Base-by-base conservation (phyloP, 2,888 invertebrate species). In the Sepioteuthis lessoniana region DNA sequence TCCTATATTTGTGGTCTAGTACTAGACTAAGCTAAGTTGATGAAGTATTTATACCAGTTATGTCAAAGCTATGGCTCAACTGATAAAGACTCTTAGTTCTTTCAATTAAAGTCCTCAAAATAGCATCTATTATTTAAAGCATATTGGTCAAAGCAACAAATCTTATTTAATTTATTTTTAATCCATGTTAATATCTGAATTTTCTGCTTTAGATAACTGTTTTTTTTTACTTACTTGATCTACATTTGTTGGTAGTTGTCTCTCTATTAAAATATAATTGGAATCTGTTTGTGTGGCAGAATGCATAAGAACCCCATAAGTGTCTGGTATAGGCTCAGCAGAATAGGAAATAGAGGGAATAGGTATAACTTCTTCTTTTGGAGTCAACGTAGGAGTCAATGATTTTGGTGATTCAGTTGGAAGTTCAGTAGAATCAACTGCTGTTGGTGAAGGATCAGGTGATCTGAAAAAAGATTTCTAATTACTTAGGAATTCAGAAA, bases 261-360 rank as follows among this genome's bases (percentile, higher is more conserved):
- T 35, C n/a, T n/a, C n/a, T 76, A 35, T 76, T 13, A 76, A 35
- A 13, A n/a, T 16, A 25, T 35, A n/a, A n/a, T 76, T n/a, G 16
- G n/a, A 76, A 76, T 76, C n/a, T 16, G 76, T 76, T 76, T 76
- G 76, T n/a, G 76, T 76, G n/a, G 76, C 76, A n/a, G n/a, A 76
- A 13, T 76, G n/a, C n/a, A 76, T n/a, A n/a, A 76, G 76, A n/a
- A 76, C 76, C 4, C n/a, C 76, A 76, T 35, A 76, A 76, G 76
- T n/a, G 16, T 76, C 76, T 16, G 76, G n/a, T 10, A 25, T 4
- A 0, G 76, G n/a, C 8, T 76, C 76, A 76, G 76, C 76, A 76
- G 76, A 76, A 76, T 76, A 76, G 76, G 76, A 76, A 76, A 35
- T 19, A 4, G n/a, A n/a, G n/a, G 7, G n/a, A 76, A 10, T 13